Evolutionary conservation across 2,113 vertebrate species (phyloP).

Genomic region (Pterophyllum scalare): DNA sequence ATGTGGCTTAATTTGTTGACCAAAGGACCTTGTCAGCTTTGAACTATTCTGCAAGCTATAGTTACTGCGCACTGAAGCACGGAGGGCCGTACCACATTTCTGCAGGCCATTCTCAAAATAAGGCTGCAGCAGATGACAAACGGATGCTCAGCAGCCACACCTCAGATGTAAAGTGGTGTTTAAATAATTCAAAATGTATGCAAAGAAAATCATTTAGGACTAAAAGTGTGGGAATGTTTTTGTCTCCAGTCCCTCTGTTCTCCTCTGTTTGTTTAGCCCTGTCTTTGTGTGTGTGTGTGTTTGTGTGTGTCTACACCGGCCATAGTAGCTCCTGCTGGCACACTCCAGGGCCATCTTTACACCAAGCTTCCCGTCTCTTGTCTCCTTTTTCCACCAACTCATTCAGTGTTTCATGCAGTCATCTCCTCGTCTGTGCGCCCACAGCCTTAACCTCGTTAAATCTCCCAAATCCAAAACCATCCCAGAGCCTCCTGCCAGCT

Average conservation of each 20-base stretch:
- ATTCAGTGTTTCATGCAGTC: neutral
- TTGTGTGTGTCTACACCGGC: neutral
- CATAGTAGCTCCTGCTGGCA: neutral
- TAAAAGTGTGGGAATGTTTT: neutral
- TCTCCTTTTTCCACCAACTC: neutral
- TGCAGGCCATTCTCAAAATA: constrained; percentile 3
- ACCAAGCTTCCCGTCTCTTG: neutral
- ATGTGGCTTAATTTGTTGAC: neutral
- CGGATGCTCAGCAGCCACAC: neutral
- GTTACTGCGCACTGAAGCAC: neutral
- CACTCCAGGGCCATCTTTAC: neutral
- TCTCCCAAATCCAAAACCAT: neutral
- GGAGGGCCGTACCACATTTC: neutral
- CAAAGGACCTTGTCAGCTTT: neutral
- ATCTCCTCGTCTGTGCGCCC: neutral
- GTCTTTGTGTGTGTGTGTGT: neutral
- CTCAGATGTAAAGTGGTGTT: neutral
- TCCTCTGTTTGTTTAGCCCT: neutral
- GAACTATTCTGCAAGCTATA: neutral
- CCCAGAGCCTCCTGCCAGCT: neutral
- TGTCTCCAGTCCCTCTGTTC: neutral
- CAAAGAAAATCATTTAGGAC: neutral
- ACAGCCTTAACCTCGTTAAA: neutral
- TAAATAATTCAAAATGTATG: neutral
- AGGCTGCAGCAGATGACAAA: neutral